Conservation (phyloP, 2,888 invertebrate genomes). For the Drosophila rellima region DNA sequence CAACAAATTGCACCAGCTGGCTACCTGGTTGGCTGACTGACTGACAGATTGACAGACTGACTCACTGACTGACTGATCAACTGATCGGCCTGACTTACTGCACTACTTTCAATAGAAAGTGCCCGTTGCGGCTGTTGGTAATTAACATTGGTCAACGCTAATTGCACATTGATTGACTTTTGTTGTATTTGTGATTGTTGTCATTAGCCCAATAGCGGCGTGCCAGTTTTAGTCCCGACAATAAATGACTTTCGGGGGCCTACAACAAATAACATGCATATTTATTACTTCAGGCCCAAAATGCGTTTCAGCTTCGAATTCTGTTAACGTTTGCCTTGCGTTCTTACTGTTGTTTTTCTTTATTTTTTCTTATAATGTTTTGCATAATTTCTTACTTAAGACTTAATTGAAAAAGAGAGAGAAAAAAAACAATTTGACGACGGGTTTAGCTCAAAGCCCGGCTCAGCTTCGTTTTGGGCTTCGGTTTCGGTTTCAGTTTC, state of each 20-base stretch:
- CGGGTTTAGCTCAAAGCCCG: constrained; percentile 57
- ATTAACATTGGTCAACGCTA: constrained; percentile 71
- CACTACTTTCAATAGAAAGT: constrained; percentile 74
- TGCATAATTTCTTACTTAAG: constrained; percentile 84
- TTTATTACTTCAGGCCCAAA: constrained; percentile 3
- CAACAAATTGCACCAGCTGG: constrained; percentile 75
- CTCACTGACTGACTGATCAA: constrained; percentile 6
- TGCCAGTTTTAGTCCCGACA: constrained; percentile 47
- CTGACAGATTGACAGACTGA: constrained; percentile 10
- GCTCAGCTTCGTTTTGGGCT: constrained; percentile 42
- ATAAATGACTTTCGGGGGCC: constrained; percentile 38
- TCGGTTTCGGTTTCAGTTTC: constrained; percentile 30
- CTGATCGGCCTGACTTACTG: constrained; percentile 62
- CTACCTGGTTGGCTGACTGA: constrained; percentile 24
- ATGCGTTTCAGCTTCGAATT: constrained; percentile 50
- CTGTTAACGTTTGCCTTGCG: constrained; percentile 48
- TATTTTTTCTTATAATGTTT: constrained; percentile 59
- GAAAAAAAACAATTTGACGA: constrained; percentile 26
- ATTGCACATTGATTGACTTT: constrained; percentile 79
- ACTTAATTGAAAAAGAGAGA: constrained; percentile 77
- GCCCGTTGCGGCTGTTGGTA: constrained; percentile 42
- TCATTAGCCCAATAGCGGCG: constrained; percentile 63
- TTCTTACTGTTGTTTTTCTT: constrained; percentile 18
- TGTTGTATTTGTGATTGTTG: constrained; percentile 51
- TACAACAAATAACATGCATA: constrained; percentile 9